Percentiles rank a stretch among this genome's conserved stretches.
phyloP scores from a whole-genome alignment of 1,140 invertebrate species.

The Drosophila insularis region DNA sequence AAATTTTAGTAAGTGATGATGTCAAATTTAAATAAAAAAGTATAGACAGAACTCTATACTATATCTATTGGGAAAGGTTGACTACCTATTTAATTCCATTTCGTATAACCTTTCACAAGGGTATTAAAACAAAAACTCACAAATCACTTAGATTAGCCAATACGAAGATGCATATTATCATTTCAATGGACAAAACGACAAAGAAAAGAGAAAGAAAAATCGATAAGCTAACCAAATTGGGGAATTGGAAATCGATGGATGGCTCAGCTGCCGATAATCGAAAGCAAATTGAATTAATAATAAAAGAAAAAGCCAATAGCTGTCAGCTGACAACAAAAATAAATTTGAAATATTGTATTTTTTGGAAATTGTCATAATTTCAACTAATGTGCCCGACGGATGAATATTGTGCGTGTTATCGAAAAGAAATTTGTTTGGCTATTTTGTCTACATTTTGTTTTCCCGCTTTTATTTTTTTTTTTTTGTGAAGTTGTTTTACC shows the following conservation, averaged over 20 bases:
- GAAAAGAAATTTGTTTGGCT: slow-evolving; percentile 65
- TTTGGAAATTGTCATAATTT: slow-evolving; percentile 73
- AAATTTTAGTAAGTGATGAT: too few relatives aligned
- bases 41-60: too few relatives aligned
- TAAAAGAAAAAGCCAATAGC: slow-evolving; percentile 50
- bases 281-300: slow-evolving; percentile 78
- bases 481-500: slow-evolving; percentile 4
- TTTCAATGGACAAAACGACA: slow-evolving; percentile 39
- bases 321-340: slow-evolving; percentile 50
- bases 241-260: slow-evolving; percentile 35
- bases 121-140: slow-evolving; percentile 3
- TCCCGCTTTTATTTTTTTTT: slow-evolving; percentile 6
- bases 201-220: slow-evolving; percentile 2
- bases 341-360: slow-evolving; percentile 72
- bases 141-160: slow-evolving; percentile 60
- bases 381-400: slow-evolving; percentile 66
- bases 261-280: slow-evolving; percentile 63
- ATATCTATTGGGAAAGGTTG: too few relatives aligned
- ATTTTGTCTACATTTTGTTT: slow-evolving; percentile 6
- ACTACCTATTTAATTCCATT: background rate
- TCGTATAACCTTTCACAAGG: background rate
- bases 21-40: too few relatives aligned
- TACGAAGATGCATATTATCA: slow-evolving; percentile 54
- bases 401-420: slow-evolving; percentile 53
- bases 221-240: slow-evolving; percentile 37